Percentiles rank a stretch among this genome's conserved stretches.
Conservation (phyloP, 2,797 vertebrate species). For the Artibeus jamaicensis region DNA sequence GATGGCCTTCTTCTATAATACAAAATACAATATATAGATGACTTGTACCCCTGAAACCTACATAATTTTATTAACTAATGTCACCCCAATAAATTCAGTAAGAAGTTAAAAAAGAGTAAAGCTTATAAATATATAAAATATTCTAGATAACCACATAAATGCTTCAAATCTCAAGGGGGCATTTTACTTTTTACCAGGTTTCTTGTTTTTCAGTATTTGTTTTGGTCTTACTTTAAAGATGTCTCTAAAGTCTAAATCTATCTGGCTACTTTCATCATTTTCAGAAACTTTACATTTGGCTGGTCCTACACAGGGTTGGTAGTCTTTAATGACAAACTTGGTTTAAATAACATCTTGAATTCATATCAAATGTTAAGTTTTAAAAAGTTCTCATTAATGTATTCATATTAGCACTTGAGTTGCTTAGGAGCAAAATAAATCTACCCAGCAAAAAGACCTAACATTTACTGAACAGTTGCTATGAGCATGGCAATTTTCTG, state of each 20-base stretch:
- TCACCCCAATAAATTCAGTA: not conserved
- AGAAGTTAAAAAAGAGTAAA: not conserved
- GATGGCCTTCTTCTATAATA: not conserved
- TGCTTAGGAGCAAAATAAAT: constrained; percentile 16
- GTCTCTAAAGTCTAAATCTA: not conserved
- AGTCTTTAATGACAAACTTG: not conserved
- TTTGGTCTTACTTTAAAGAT: constrained; percentile 34
- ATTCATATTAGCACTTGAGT: not conserved
- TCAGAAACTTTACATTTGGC: not conserved
- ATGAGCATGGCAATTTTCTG: not conserved
- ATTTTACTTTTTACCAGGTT: not conserved
- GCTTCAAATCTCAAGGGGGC: not conserved
- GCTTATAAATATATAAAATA: not conserved
- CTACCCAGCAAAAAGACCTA: not conserved
- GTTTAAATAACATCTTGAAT: not conserved
- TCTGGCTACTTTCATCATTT: not conserved
- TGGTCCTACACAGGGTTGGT: not conserved
- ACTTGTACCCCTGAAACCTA: not conserved
- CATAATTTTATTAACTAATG: not conserved
- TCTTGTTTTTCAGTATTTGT: not conserved
- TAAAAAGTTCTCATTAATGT: not conserved
- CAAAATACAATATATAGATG: not conserved
- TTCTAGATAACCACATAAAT: not conserved
- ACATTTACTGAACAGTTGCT: not conserved
- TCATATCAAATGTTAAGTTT: not conserved